Percentiles rank a stretch among this genome's conserved stretches.
Conservation (phyloP, 2,113 vertebrate genomes). For the Nothoprocta pentlandii region DNA sequence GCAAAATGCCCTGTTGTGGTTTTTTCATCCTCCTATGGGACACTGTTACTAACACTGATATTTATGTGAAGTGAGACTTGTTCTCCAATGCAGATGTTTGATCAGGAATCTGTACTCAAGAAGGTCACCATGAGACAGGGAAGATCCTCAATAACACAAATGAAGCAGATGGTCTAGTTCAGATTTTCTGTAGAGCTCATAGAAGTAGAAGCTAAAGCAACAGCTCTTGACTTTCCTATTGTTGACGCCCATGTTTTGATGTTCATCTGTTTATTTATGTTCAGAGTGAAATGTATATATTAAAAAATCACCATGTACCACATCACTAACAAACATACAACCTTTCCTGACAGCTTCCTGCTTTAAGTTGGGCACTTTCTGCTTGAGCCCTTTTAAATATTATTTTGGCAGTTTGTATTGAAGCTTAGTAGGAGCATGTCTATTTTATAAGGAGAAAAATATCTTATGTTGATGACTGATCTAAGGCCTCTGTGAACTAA, state of each 20-base stretch:
- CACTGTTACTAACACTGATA: background rate
- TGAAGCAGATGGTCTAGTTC: background rate
- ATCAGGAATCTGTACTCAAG: background rate
- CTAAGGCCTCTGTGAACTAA: background rate
- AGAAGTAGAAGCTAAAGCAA: background rate
- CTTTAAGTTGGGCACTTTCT: slow-evolving; percentile 10
- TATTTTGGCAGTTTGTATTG: slow-evolving; percentile 25
- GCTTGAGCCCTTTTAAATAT: slow-evolving; percentile 22
- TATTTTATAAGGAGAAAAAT: background rate
- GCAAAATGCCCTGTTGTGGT: background rate
- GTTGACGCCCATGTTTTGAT: background rate
- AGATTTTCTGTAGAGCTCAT: slow-evolving; percentile 7
- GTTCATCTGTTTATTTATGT: background rate
- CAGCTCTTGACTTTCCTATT: background rate
- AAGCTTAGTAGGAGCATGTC: slow-evolving; percentile 4
- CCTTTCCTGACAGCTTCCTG: background rate
- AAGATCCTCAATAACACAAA: background rate
- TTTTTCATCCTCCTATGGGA: background rate
- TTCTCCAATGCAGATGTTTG: slow-evolving; percentile 10
- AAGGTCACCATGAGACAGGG: background rate
- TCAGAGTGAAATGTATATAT: background rate
- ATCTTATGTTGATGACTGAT: background rate
- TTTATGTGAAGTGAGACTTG: slow-evolving; percentile 14
- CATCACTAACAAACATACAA: slow-evolving; percentile 8
- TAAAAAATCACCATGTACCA: background rate